These are phyloP conservation scores for Glandiceps talaboti DNA, from an alignment of 53 echinoderm and acorn worm genomes.

Conservation along the genomic window DNA sequence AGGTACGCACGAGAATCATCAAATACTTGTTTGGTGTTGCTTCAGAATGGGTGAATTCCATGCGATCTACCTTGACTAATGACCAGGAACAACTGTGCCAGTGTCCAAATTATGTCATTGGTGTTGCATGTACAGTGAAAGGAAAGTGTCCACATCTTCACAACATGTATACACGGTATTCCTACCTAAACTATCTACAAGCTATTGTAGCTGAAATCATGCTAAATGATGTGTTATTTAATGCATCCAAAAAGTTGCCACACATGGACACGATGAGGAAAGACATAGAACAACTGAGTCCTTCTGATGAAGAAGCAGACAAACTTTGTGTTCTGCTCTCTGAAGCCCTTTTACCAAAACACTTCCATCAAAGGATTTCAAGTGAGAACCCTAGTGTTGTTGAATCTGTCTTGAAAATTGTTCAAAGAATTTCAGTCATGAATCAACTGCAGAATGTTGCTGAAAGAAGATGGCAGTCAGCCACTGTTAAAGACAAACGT, in stretches of 20 bases:
- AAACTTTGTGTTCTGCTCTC: conserved; percentile 13
- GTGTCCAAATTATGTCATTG: conserved; percentile 29
- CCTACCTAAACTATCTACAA: conserved; percentile 6
- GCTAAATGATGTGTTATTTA: conserved; percentile 18
- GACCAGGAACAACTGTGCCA: conserved; percentile 17
- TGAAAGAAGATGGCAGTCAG: conserved; percentile 3
- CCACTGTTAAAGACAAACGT: conserved; percentile 2
- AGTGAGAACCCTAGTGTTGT: conserved; percentile 7
- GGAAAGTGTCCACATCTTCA: conserved; percentile 16
- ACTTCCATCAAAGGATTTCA: conserved; percentile 28
- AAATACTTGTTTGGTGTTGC: conserved; percentile 19
- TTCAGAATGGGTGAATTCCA: conserved; percentile 23
- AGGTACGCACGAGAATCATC: conserved; percentile 9
- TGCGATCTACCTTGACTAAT: conserved; percentile 6
- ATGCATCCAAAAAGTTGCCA: conserved; percentile 7
- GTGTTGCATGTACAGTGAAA: conserved; percentile 16
- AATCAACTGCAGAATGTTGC: conserved; percentile 23
- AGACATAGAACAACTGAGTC: neutral
- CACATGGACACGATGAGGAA: neutral
- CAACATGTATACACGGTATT: conserved; percentile 4
- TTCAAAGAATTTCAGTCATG: conserved; percentile 1
- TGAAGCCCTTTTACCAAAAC: conserved; percentile 23
- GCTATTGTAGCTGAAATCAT: conserved; percentile 18
- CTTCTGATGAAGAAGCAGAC: neutral
- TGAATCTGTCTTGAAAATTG: neutral